Evolutionary conservation across 2,797 vertebrate species (phyloP).

Genomic region (Tinamus major): DNA sequence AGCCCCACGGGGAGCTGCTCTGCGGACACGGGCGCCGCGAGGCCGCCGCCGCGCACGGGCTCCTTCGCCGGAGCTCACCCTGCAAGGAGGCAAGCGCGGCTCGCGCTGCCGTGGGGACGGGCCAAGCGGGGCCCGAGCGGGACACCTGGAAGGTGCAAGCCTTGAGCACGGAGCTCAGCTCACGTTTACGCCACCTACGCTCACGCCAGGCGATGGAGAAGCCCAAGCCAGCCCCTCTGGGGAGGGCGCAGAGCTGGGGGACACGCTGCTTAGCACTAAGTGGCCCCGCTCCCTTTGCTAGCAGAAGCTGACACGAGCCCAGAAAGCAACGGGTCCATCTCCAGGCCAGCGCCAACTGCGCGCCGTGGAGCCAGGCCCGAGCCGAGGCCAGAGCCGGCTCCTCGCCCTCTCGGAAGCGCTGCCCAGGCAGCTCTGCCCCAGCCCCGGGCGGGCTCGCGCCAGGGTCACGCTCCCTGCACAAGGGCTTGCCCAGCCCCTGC

Average conservation of each 20-base stretch:
- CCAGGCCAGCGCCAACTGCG: background rate
- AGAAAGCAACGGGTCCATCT: background rate
- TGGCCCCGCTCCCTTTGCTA: background rate
- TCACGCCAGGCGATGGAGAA: background rate
- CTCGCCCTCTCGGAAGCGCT: no score
- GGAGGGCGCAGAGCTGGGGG: background rate
- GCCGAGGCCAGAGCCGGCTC: no score
- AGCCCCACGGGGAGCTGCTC: background rate
- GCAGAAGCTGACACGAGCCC: background rate
- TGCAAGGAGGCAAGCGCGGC: fast-evolving
- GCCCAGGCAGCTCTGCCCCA: no score
- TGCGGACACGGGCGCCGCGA: conserved; percentile 7
- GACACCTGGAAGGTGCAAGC: background rate
- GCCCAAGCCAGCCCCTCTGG: background rate
- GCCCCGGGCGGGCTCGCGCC: no score
- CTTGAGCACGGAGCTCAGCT: background rate
- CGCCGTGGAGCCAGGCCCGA: background rate
- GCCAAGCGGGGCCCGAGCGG: background rate
- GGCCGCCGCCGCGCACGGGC: background rate
- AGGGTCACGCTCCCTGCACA: no score
- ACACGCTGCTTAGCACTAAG: background rate
- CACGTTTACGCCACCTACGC: background rate
- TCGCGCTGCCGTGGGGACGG: background rate
- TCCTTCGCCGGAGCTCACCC: background rate
- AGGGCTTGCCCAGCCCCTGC: no score